Conservation (phyloP, 2,888 invertebrate genomes). For the Nemotelus pantherinus region DNA sequence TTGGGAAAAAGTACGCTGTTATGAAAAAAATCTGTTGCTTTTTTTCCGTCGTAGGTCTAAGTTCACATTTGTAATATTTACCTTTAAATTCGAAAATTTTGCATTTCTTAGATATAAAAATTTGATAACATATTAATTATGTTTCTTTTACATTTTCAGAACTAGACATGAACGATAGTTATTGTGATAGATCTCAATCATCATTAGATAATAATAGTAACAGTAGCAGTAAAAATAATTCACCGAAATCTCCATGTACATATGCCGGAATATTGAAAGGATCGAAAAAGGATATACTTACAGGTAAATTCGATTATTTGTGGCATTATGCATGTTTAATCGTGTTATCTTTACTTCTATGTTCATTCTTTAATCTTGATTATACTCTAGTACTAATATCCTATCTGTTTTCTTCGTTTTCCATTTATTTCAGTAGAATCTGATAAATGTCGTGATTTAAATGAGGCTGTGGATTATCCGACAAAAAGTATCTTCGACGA, state of each 20-base stretch:
- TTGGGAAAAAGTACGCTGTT: no score
- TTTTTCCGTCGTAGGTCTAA: no score
- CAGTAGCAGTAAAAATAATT: constrained; percentile 25
- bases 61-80: no score
- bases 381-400: no score
- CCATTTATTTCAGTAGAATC: constrained; percentile 58
- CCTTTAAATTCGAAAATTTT: no score
- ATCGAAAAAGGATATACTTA: constrained; percentile 81
- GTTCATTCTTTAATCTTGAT: no score
- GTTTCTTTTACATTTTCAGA: constrained; percentile 52
- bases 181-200: constrained; percentile 42
- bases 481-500: constrained; percentile 62
- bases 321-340: no score
- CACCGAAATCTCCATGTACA: constrained; percentile 59
- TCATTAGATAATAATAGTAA: constrained; percentile 31
- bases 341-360: no score
- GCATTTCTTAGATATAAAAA: no score
- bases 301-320: constrained; percentile 71
- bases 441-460: constrained; percentile 63
- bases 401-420: background rate
- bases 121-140: background rate
- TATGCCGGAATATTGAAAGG: constrained; percentile 93
- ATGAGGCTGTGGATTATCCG: constrained; percentile 63
- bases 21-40: no score
- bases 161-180: constrained; percentile 47